Percentiles rank a stretch among this genome's conserved stretches.
Evolutionary conservation across 2,888 invertebrate genomes (phyloP).

Genomic region (Nemotelus nigrinus): DNA sequence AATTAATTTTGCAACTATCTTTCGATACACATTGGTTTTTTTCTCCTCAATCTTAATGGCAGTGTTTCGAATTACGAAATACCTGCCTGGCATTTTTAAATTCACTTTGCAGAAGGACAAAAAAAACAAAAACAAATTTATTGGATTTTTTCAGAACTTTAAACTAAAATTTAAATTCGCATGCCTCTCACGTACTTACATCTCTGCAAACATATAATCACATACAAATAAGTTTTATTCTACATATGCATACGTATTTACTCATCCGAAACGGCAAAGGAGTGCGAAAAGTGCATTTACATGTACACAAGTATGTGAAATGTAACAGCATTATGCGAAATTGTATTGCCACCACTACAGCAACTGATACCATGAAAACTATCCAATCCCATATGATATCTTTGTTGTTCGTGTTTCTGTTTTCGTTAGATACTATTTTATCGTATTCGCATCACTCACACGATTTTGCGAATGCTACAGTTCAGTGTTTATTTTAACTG

Average conservation of each 20-base stretch:
- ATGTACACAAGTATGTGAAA: slow-evolving; percentile 4
- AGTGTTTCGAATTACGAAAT: slow-evolving; percentile 43
- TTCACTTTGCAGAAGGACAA: too few relatives aligned
- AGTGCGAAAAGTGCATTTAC: slow-evolving; percentile 11
- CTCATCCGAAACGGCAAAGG: slow-evolving; percentile 35
- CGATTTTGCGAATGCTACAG: too few relatives aligned
- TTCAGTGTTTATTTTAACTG: too few relatives aligned
- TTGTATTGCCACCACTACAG: slow-evolving; percentile 54
- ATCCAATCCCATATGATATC: slow-evolving; percentile 42
- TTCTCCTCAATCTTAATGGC: neutral
- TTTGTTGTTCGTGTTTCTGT: slow-evolving; percentile 26
- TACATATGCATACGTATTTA: slow-evolving; percentile 12
- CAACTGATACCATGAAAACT: slow-evolving; percentile 53
- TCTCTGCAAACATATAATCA: neutral
- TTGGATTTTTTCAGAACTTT: slow-evolving; percentile 27
- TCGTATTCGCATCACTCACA: too few relatives aligned
- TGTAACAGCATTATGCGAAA: slow-evolving; percentile 34
- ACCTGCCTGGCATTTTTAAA: neutral
- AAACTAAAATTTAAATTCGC: slow-evolving; percentile 25
- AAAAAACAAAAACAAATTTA: too few relatives aligned
- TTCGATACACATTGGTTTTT: slow-evolving; percentile 12
- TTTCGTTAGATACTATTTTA: neutral
- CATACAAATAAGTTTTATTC: slow-evolving; percentile 20
- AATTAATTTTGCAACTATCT: slow-evolving; percentile 25
- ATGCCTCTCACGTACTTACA: slow-evolving; percentile 25